Conservation (phyloP, 2,888 invertebrate genomes). For the Meandrusa payeni region DNA sequence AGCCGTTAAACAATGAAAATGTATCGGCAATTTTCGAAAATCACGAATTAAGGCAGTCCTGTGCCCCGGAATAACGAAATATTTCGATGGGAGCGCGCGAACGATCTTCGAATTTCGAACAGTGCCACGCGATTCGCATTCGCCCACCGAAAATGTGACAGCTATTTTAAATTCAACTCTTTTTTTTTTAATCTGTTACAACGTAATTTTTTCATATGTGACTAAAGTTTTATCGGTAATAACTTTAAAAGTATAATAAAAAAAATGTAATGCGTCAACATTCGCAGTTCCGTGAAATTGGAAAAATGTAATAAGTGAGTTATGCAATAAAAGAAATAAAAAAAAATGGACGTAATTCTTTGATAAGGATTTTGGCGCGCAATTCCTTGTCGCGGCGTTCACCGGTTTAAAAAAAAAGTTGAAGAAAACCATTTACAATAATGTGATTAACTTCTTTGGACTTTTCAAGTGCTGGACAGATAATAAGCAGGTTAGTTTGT, state of each 20-base stretch:
- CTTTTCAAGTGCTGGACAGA: slow-evolving; percentile 25
- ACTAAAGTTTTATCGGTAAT: slow-evolving; percentile 17
- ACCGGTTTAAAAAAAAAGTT: slow-evolving; percentile 30
- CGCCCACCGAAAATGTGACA: slow-evolving; percentile 47
- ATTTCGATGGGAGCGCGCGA: slow-evolving; percentile 41
- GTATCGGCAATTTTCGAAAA: slow-evolving; percentile 46
- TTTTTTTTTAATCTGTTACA: slow-evolving; percentile 32
- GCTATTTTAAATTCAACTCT: slow-evolving; percentile 30
- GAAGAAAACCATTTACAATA: slow-evolving; percentile 26
- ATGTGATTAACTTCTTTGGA: slow-evolving; percentile 31
- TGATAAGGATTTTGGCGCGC: slow-evolving; percentile 43
- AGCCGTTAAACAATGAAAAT: slow-evolving; percentile 64
- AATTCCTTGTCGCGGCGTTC: slow-evolving; percentile 31
- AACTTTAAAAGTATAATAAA: slow-evolving; percentile 19
- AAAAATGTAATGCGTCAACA: slow-evolving; percentile 37
- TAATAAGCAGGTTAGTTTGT: slow-evolving; percentile 18
- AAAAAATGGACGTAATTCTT: slow-evolving; percentile 44
- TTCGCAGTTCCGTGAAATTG: slow-evolving; percentile 58
- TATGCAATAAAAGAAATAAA: slow-evolving; percentile 50
- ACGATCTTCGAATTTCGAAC: slow-evolving; percentile 34
- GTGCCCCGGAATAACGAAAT: slow-evolving; percentile 27
- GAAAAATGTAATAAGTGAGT: slow-evolving; percentile 53
- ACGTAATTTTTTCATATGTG: slow-evolving; percentile 22
- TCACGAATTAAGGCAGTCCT: slow-evolving; percentile 34
- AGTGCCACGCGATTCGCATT: slow-evolving; percentile 29